Conservation (phyloP, 2,888 invertebrate species). For the Polia nebulosa region DNA sequence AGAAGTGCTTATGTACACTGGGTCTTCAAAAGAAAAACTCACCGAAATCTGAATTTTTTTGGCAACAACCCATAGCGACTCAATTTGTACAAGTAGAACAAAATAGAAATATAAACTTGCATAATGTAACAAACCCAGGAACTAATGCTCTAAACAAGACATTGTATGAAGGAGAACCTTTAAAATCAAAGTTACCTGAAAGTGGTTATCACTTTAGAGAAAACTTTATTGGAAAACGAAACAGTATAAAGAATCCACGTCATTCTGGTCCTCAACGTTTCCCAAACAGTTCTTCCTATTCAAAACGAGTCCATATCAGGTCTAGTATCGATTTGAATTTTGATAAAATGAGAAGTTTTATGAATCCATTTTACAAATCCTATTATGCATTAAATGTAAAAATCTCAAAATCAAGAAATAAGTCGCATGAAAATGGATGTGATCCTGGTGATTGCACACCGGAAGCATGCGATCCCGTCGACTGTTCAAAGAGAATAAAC, state of each 20-base stretch:
- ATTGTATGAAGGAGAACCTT: not conserved
- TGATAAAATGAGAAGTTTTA: slow-evolving; percentile 27
- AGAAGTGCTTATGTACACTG: slow-evolving; percentile 49
- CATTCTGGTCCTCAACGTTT: not conserved
- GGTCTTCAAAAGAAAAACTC: slow-evolving; percentile 39
- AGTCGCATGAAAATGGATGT: slow-evolving; percentile 28
- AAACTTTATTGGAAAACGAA: not conserved
- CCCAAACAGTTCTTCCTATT: not conserved
- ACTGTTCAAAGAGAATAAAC: slow-evolving; percentile 54
- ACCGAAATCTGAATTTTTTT: not conserved
- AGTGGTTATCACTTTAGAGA: slow-evolving; percentile 1
- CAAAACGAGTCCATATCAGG: slow-evolving; percentile 12
- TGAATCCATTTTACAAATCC: slow-evolving; percentile 48
- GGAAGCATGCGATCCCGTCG: slow-evolving; percentile 55
- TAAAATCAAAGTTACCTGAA: slow-evolving; percentile 23
- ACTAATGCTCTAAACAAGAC: slow-evolving; percentile 2
- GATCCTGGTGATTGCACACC: slow-evolving; percentile 56
- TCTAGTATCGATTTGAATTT: slow-evolving; percentile 39
- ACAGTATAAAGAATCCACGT: not conserved
- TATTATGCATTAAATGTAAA: slow-evolving; percentile 54
- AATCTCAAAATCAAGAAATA: slow-evolving; percentile 20
- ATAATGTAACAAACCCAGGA: not conserved
- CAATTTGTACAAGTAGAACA: slow-evolving; percentile 32
- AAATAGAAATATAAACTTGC: not conserved
- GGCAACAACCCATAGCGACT: slow-evolving; percentile 26